These are phyloP conservation scores for Strongylocentrotus purpuratus DNA, from an alignment of 35 echinoderm and acorn worm species.

Conservation along the genomic window DNA sequence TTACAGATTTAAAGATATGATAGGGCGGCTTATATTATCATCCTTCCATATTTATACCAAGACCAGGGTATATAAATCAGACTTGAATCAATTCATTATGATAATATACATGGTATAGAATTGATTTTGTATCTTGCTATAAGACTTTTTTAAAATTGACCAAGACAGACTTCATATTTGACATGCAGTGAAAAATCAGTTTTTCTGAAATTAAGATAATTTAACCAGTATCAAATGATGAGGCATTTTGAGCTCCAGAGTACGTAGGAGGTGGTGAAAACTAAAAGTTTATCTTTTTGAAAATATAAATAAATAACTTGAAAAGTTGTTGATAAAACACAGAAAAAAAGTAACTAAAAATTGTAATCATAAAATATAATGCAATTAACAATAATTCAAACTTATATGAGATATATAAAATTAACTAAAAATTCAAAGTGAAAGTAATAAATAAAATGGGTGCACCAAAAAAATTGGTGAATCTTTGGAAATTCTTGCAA, in stretches of 20 bases:
- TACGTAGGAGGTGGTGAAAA: neutral
- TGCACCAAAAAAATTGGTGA: neutral
- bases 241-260: neutral
- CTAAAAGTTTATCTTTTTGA: neutral
- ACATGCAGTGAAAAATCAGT: constrained; percentile 4
- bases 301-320: neutral
- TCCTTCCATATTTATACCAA: too few species aligned
- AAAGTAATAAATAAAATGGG: neutral
- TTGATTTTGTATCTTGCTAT: too few species aligned
- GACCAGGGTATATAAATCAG: too few species aligned
- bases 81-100: too few species aligned
- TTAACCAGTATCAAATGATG: too few species aligned
- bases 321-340: too few species aligned
- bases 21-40: too few species aligned
- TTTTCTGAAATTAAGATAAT: neutral
- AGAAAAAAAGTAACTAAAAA: neutral
- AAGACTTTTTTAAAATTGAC: too few species aligned
- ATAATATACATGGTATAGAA: too few species aligned
- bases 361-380: neutral
- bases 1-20: too few species aligned
- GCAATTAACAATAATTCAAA: neutral
- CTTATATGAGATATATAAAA: neutral
- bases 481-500: neutral
- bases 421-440: neutral
- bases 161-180: neutral